These are phyloP conservation scores for Hyposoter didymator DNA, from an alignment of 2,888 invertebrate genomes.

Conservation along the genomic window DNA sequence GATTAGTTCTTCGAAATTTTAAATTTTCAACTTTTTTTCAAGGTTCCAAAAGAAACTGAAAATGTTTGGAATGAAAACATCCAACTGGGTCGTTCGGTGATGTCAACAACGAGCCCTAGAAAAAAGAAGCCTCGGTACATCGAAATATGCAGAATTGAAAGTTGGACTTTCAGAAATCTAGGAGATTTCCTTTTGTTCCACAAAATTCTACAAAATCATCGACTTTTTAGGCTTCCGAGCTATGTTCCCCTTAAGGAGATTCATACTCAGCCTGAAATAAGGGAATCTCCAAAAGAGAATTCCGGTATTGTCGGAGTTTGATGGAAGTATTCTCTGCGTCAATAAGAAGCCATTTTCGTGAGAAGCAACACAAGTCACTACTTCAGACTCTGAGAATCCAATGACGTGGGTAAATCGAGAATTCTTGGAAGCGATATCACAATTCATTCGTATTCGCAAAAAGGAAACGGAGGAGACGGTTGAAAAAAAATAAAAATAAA, in stretches of 20 bases:
- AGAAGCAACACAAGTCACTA: conserved; percentile 4
- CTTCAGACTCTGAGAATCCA: conserved; percentile 9
- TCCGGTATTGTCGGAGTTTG: conserved; percentile 38
- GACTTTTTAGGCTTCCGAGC: no score
- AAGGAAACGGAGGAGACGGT: not conserved
- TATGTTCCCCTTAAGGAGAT: not conserved
- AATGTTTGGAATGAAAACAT: no score
- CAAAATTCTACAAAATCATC: no score
- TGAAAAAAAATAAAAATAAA: not conserved
- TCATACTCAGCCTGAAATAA: not conserved
- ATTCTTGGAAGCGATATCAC: conserved; percentile 2
- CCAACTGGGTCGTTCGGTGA: no score
- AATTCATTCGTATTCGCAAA: conserved; percentile 39
- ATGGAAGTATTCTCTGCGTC: not conserved
- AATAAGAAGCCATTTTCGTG: not conserved
- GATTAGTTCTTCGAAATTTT: no score
- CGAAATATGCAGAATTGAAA: no score
- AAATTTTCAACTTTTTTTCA: no score
- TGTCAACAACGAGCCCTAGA: no score
- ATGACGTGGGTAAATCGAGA: conserved; percentile 3
- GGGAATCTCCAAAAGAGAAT: conserved; percentile 1
- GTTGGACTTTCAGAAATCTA: no score
- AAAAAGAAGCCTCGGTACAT: no score
- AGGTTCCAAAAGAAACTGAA: no score
- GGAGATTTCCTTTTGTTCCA: no score